Conservation (phyloP, 2,797 vertebrate species). For the Huso huso region DNA sequence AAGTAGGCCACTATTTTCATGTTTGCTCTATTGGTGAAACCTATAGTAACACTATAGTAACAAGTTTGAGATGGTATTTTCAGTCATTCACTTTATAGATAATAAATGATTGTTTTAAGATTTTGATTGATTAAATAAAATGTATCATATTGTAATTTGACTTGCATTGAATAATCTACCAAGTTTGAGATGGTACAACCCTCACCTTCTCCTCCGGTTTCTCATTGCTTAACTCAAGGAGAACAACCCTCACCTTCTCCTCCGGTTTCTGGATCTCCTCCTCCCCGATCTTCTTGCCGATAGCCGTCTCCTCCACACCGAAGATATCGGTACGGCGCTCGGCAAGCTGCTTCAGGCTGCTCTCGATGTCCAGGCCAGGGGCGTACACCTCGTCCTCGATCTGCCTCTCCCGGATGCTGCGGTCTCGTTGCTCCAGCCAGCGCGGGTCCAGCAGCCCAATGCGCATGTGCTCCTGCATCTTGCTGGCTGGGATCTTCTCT, state of each 20-base stretch:
- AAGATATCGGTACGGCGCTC: slow-evolving; percentile 99
- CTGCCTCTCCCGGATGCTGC: slow-evolving; percentile 89
- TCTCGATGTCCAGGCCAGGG: slow-evolving; percentile 94
- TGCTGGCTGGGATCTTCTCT: slow-evolving; percentile 94
- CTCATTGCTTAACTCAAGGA: too few relatives aligned
- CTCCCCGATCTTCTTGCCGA: slow-evolving; percentile 97
- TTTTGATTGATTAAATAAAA: too few relatives aligned
- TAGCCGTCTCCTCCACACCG: slow-evolving; percentile 95
- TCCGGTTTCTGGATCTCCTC: slow-evolving; percentile 98
- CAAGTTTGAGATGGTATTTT: too few relatives aligned
- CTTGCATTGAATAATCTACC: too few relatives aligned
- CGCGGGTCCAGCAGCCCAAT: slow-evolving; percentile 94
- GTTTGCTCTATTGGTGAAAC: too few relatives aligned
- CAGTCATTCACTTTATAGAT: too few relatives aligned
- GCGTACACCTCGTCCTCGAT: slow-evolving; percentile 95
- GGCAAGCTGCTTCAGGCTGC: slow-evolving; percentile 95
- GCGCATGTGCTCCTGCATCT: slow-evolving; percentile 98
- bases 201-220: too few relatives aligned
- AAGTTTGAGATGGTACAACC: too few relatives aligned
- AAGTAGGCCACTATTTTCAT: too few relatives aligned
- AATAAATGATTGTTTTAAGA: too few relatives aligned
- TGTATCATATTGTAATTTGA: too few relatives aligned
- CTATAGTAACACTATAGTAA: too few relatives aligned
- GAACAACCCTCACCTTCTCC: slow-evolving; percentile 72
- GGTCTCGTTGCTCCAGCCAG: slow-evolving; percentile 94